A percentile compares a stretch with the other conserved stretches of the same genome.
Conservation (phyloP, 1,140 invertebrate species). For the Neodiprion pinetum region DNA sequence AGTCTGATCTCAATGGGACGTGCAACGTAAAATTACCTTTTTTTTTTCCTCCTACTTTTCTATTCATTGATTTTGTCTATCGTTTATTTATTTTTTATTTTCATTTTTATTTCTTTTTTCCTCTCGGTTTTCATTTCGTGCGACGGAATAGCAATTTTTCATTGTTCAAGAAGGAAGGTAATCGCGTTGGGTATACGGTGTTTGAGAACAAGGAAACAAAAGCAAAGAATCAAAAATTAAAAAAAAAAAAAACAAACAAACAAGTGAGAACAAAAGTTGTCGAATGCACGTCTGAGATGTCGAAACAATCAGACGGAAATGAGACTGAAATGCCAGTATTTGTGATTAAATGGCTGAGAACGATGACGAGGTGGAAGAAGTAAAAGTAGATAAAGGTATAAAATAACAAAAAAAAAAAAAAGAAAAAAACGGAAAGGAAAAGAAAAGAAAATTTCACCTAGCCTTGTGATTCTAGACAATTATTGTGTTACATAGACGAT, state of each 20-base stretch:
- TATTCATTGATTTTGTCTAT: too few species aligned
- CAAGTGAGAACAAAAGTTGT: not conserved
- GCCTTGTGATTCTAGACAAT: slow-evolving; percentile 50
- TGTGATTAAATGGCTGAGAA: slow-evolving; percentile 16
- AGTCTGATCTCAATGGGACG: slow-evolving; percentile 15
- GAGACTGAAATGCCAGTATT: slow-evolving; percentile 63
- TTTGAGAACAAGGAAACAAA: not conserved
- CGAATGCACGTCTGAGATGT: not conserved
- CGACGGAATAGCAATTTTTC: too few species aligned
- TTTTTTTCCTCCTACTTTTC: too few species aligned
- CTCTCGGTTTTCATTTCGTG: too few species aligned
- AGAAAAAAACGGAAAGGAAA: slow-evolving; percentile 19
- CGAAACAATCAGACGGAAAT: slow-evolving; percentile 41
- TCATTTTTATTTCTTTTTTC: too few species aligned
- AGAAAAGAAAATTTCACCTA: slow-evolving; percentile 38
- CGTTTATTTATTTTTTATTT: too few species aligned
- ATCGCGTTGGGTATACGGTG: too few species aligned
- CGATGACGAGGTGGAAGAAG: too few species aligned
- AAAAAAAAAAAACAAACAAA: not conserved
- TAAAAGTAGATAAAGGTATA: slow-evolving; percentile 16
- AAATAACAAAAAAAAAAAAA: slow-evolving; percentile 49
- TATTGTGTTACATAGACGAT: too few species aligned
- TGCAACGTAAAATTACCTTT: too few species aligned
- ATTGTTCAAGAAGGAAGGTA: too few species aligned
- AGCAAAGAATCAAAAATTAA: not conserved